Percentiles rank a stretch among this genome's conserved stretches.
Conservation (phyloP, 2,113 vertebrate genomes). For the Cebidichthys violaceus region DNA sequence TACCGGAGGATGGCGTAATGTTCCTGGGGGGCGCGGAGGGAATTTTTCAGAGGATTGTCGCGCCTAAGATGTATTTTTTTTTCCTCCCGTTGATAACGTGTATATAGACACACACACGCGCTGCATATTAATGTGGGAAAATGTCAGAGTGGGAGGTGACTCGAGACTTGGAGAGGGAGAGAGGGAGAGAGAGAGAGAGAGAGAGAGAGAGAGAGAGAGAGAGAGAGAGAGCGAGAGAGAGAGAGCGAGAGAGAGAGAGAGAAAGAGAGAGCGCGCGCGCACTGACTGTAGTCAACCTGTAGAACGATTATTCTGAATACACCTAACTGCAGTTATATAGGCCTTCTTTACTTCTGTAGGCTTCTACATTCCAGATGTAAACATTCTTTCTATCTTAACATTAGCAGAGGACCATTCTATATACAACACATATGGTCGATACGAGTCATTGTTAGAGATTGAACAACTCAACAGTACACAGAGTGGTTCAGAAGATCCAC, state of each 20-base stretch:
- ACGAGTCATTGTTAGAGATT: neutral
- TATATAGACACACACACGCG: neutral
- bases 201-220: too few relatives aligned
- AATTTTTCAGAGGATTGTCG: slow-evolving; percentile 21
- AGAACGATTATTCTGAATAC: neutral
- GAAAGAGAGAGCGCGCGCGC: neutral
- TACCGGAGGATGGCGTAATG: slow-evolving; percentile 60
- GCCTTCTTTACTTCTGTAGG: neutral
- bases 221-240: neutral
- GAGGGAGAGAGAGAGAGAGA: neutral
- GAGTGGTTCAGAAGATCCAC: neutral
- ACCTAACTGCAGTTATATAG: too few relatives aligned
- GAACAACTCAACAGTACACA: neutral
- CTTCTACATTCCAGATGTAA: neutral
- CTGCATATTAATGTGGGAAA: slow-evolving; percentile 63
- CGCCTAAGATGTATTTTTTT: slow-evolving; percentile 46
- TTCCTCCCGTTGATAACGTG: slow-evolving; percentile 29
- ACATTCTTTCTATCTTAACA: neutral
- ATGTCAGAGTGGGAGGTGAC: slow-evolving; percentile 61
- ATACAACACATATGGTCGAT: neutral
- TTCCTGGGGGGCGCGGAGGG: slow-evolving; percentile 40
- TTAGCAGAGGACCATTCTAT: neutral
- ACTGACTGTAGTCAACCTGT: slow-evolving; percentile 42
- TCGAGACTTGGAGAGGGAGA: slow-evolving; percentile 4
- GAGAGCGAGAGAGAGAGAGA: neutral